These are phyloP conservation scores for Trachelipus rathkii DNA, from an alignment of 1,140 invertebrate genomes.

Conservation along the genomic window DNA sequence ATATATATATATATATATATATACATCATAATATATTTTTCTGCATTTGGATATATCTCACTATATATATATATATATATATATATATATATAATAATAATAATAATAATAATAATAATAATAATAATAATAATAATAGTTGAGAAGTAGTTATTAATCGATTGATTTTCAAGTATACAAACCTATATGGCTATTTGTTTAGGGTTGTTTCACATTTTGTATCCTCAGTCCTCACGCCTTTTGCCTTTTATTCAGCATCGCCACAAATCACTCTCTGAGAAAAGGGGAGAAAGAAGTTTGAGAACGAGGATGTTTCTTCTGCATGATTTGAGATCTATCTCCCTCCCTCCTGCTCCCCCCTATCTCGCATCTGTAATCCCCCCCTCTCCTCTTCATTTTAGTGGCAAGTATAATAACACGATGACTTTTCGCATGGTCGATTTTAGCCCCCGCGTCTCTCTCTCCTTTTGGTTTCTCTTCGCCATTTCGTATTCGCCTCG, in stretches of 20 bases:
- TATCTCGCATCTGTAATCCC: background rate
- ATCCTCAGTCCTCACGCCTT: background rate
- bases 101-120: no score
- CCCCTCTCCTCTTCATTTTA: background rate
- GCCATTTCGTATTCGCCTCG: background rate
- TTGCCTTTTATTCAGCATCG: background rate
- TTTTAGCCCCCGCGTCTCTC: background rate
- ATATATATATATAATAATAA: no score
- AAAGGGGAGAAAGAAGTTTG: no score
- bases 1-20: background rate
- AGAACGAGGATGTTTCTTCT: background rate
- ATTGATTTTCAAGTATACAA: no score
- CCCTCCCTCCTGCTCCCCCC: background rate
- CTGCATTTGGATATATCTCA: no score
- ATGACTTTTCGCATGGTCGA: background rate
- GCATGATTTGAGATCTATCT: background rate
- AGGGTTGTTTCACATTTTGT: no score
- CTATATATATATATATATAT: no score
- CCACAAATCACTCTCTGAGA: background rate
- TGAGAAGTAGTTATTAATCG: no score
- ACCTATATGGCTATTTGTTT: no score
- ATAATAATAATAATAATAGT: no score
- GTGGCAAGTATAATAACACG: conserved; percentile 4
- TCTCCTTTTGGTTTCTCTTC: background rate
- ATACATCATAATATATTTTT: no score